Percentiles rank a stretch among this genome's conserved stretches.
Evolutionary conservation across 30 jellyfish, hydroid and myxozoan genomes (phyloP).

Genomic region (Aurelia aurita complex sp. Pacific): DNA sequence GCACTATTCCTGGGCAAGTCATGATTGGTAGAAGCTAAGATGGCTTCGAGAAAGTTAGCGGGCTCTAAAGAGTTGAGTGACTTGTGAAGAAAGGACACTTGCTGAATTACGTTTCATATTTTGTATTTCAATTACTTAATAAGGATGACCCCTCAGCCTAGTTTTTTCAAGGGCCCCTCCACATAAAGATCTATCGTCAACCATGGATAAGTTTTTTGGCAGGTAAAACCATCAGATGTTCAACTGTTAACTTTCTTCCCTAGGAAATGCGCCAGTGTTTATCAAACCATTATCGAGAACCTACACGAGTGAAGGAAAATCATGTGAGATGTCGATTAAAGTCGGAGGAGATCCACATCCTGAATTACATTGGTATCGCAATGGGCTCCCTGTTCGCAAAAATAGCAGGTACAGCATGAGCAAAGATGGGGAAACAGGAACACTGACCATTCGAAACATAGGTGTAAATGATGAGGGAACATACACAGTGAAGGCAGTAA

Average conservation of each 20-base stretch:
- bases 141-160: too few relatives aligned
- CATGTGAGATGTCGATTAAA: slow-evolving; percentile 73
- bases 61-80: too few relatives aligned
- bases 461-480: slow-evolving; percentile 92
- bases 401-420: slow-evolving; percentile 77
- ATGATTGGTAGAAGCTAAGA: too few relatives aligned
- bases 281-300: slow-evolving; percentile 54
- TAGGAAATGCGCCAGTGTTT: slow-evolving; percentile 78
- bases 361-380: slow-evolving; percentile 87
- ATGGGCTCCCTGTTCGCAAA: slow-evolving; percentile 93
- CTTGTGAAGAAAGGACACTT: neutral
- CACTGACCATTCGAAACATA: slow-evolving; percentile 66
- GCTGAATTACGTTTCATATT: neutral
- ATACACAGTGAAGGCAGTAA: slow-evolving; percentile 88
- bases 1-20: too few relatives aligned
- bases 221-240: neutral
- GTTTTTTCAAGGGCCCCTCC: too few relatives aligned
- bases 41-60: too few relatives aligned
- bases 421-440: slow-evolving; percentile 52
- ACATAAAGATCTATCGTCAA: too few relatives aligned
- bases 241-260: neutral
- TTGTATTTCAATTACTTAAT: too few relatives aligned
- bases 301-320: slow-evolving; percentile 78
- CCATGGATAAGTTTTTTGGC: neutral
- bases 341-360: slow-evolving; percentile 92